phyloP scores from a whole-genome alignment of 2,888 invertebrate species.

The Apoda limacodes region DNA sequence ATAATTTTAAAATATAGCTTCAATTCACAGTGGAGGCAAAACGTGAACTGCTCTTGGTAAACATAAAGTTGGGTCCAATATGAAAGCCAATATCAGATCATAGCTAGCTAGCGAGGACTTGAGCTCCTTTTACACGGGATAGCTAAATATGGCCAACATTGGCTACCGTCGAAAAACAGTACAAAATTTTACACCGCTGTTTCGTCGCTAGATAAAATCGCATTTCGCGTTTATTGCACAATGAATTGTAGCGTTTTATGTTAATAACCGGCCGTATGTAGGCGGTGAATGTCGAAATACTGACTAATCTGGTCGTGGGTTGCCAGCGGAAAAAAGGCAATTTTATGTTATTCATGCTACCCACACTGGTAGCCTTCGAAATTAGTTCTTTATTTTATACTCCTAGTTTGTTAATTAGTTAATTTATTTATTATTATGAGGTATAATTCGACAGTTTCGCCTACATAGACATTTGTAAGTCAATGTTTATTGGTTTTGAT shows the following conservation, averaged over 20 bases:
- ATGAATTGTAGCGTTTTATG: slow-evolving; percentile 65
- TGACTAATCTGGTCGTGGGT: slow-evolving; percentile 65
- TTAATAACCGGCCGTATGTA: slow-evolving; percentile 52
- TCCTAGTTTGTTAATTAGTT: slow-evolving; percentile 59
- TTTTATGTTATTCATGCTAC: slow-evolving; percentile 66
- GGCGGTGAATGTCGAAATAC: slow-evolving; percentile 63
- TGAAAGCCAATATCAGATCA: too few species aligned
- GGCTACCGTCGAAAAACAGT: too few species aligned
- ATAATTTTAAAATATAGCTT: too few species aligned
- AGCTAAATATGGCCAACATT: too few species aligned
- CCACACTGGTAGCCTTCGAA: slow-evolving; percentile 43
- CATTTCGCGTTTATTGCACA: slow-evolving; percentile 61
- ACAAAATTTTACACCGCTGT: slow-evolving; percentile 33
- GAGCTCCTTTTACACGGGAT: too few species aligned
- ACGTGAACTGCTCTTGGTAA: too few species aligned
- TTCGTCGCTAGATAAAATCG: slow-evolving; percentile 60
- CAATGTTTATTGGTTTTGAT: slow-evolving; percentile 10
- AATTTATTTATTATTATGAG: slow-evolving; percentile 42
- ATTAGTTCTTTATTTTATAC: slow-evolving; percentile 50
- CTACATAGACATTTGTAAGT: slow-evolving; percentile 26
- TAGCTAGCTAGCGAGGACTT: too few species aligned
- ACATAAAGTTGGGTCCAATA: too few species aligned
- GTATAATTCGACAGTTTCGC: slow-evolving; percentile 29
- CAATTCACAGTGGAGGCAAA: too few species aligned
- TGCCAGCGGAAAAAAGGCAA: slow-evolving; percentile 63